These are phyloP conservation scores for Cardiocondyla obscurior DNA, from an alignment of 1,140 invertebrate species.

Conservation along the genomic window DNA sequence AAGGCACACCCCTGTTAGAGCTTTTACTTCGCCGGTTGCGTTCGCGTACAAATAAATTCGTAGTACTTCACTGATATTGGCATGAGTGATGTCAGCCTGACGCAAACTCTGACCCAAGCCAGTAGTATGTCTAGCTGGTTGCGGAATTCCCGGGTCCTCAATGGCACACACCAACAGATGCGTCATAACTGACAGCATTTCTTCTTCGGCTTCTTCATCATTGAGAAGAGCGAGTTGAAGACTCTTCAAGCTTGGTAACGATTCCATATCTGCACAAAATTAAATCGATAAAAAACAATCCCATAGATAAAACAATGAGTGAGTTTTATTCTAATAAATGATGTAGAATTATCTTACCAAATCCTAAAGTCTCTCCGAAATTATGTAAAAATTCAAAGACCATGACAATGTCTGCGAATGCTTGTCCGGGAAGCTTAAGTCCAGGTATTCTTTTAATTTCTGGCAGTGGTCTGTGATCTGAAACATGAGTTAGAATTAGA, in stretches of 20 bases:
- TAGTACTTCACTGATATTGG: slow-evolving; percentile 96
- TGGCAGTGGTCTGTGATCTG: slow-evolving; percentile 89
- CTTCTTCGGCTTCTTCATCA: slow-evolving; percentile 93
- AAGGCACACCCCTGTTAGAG: slow-evolving; percentile 90
- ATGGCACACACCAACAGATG: slow-evolving; percentile 96
- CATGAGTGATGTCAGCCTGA: slow-evolving; percentile 95
- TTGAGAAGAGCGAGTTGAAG: slow-evolving; percentile 94
- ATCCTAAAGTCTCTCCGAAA: slow-evolving; percentile 96
- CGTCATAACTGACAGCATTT: slow-evolving; percentile 93
- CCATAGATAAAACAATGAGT: not conserved
- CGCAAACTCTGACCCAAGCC: slow-evolving; percentile 94
- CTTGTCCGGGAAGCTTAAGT: slow-evolving; percentile 92
- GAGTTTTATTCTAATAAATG: not conserved
- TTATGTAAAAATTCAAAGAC: slow-evolving; percentile 98
- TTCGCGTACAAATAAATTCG: slow-evolving; percentile 95
- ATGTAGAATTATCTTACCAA: slow-evolving; percentile 86
- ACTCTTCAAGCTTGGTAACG: slow-evolving; percentile 92
- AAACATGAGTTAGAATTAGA: slow-evolving; percentile 27
- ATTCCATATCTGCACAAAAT: slow-evolving; percentile 89
- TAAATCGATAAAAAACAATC: not conserved
- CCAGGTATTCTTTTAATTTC: slow-evolving; percentile 91
- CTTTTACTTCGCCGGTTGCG: slow-evolving; percentile 93
- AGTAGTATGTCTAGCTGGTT: slow-evolving; percentile 93
- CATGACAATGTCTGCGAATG: slow-evolving; percentile 96
- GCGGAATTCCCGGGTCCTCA: slow-evolving; percentile 96